Base-by-base conservation (phyloP, 2,888 invertebrate species). In the Watsonalla binaria region DNA sequence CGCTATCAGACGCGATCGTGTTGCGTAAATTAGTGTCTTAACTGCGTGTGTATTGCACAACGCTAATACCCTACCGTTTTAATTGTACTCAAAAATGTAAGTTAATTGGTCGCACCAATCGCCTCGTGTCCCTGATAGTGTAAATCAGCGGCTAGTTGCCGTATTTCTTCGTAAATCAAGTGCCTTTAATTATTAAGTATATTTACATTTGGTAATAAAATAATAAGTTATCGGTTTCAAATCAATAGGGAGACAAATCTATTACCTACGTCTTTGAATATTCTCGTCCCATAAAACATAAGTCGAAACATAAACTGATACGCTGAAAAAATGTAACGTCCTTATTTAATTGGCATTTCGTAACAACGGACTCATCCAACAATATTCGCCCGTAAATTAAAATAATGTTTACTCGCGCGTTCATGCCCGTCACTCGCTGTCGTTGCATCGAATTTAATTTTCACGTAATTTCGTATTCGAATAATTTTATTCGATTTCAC, bases 1-100 rank as follows among this genome's bases (percentile, higher is more conserved):
- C 42, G 62, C 69, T 80, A 82, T 84, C 83, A 63, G 65, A 74
- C 76, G 69, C 76, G 72, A 82, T 83, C 82, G 67, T 62, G 67
- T 84, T 84, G 77, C 85, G 83, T 85, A 85, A 85, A 84, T 82
- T 81, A 73, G 78, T 74, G 67, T 60, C 73, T 79, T 85, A 84
- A 85, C 83, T 82, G 74, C 76, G 57, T 63, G 61, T 60, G 53
- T 66, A 66, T 88, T 82, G 69, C 74, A 74, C 73, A 84, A 86
- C 68, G 62, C 68, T 70, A 68, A 65, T 74, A 67, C 70, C 81
- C 81, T 81, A 81, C 84, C 76, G 82, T 81, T 84, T 84, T 84
- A 84, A 85, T 82, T 84, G 71, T 72, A 71, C 63, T 66, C 68
- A 76, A 75, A 72, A 70, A 62, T 71, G 68, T 49, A 51, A 60